Conservation (phyloP, 2,888 invertebrate genomes). For the Lasioglossum vierecki region DNA sequence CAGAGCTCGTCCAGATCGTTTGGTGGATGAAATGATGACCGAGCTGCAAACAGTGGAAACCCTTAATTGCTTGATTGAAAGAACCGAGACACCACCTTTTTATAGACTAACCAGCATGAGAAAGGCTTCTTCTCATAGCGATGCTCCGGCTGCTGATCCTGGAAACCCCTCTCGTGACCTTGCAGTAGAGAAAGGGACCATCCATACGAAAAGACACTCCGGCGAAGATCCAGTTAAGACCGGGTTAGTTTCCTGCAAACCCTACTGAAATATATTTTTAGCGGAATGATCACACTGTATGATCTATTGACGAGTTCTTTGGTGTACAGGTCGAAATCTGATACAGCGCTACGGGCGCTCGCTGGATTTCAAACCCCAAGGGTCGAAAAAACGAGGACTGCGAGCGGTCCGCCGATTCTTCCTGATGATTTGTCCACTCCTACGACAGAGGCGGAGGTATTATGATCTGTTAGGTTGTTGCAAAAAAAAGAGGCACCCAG, state of each 20-base stretch:
- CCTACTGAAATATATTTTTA: neutral
- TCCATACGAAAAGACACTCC: slow-evolving; percentile 97
- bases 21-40: slow-evolving; percentile 98
- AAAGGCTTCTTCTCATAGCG: slow-evolving; percentile 93
- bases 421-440: slow-evolving; percentile 85
- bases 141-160: slow-evolving; percentile 84
- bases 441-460: slow-evolving; percentile 84
- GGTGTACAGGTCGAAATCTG: slow-evolving; percentile 86
- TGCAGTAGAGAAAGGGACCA: slow-evolving; percentile 96
- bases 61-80: slow-evolving; percentile 96
- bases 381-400: slow-evolving; percentile 87
- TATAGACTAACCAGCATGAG: slow-evolving; percentile 97
- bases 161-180: slow-evolving; percentile 86
- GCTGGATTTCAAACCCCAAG: slow-evolving; percentile 86
- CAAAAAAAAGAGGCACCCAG: too few relatives aligned
- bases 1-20: slow-evolving; percentile 94
- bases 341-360: slow-evolving; percentile 87
- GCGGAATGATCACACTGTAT: neutral
- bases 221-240: slow-evolving; percentile 94
- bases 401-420: slow-evolving; percentile 87
- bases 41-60: slow-evolving; percentile 99
- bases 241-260: slow-evolving; percentile 84
- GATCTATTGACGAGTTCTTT: neutral
- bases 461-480: neutral
- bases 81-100: slow-evolving; percentile 99